A percentile compares a stretch with the other conserved stretches of the same genome.
These are phyloP conservation scores for Podarcis siculus DNA, from an alignment of 2,797 vertebrate species.

Conservation along the genomic window DNA sequence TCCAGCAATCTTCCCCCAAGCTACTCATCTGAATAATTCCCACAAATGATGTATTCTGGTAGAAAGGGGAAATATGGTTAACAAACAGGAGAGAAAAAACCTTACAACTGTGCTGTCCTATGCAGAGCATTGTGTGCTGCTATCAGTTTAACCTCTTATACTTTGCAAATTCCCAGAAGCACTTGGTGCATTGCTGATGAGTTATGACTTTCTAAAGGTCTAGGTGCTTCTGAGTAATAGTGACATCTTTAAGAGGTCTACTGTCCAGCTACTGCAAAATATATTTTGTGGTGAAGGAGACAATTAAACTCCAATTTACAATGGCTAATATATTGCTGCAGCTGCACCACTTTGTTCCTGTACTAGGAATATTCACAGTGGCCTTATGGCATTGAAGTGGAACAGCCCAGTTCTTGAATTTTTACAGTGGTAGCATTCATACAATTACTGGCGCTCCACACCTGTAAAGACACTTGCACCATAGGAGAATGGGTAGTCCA, in stretches of 20 bases:
- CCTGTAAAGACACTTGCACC: neutral
- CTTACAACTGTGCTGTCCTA: neutral
- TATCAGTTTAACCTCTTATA: slow-evolving; percentile 5
- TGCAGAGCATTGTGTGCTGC: neutral
- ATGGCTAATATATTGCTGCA: slow-evolving; percentile 11
- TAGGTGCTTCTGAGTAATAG: slow-evolving; percentile 30
- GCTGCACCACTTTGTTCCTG: neutral
- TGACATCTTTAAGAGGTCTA: slow-evolving; percentile 27
- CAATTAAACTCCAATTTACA: slow-evolving; percentile 30
- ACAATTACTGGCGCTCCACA: neutral
- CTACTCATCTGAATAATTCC: neutral
- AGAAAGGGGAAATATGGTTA: accelerated
- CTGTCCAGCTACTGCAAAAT: slow-evolving; percentile 14
- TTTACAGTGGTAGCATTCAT: neutral
- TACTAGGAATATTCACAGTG: neutral
- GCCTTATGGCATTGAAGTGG: neutral
- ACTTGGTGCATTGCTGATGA: slow-evolving; percentile 7
- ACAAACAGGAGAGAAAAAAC: neutral
- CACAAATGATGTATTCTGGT: neutral
- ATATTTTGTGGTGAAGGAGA: slow-evolving; percentile 25
- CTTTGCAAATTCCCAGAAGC: neutral
- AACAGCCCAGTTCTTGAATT: neutral
- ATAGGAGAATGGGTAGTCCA: neutral
- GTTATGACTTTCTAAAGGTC: slow-evolving; percentile 27
- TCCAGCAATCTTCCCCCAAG: neutral